These are phyloP conservation scores for Sphaerodactylus townsendi DNA, from an alignment of 2,113 vertebrate genomes.

Conservation along the genomic window DNA sequence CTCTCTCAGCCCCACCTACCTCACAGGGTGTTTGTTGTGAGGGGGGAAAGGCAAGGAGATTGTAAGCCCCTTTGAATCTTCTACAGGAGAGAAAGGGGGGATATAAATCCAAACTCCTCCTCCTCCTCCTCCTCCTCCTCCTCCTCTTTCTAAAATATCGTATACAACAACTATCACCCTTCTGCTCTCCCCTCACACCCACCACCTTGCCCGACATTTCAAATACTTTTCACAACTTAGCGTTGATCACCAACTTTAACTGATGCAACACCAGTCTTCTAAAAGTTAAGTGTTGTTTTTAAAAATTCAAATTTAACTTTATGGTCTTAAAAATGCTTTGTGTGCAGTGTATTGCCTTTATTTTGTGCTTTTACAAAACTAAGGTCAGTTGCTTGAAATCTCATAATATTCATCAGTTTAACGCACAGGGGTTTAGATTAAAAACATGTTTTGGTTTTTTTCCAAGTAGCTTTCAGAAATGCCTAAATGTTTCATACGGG, in stretches of 20 bases:
- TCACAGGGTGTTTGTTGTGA: no score
- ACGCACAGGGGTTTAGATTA: accelerated
- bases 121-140: no score
- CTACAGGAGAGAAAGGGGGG: no score
- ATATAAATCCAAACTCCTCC: no score
- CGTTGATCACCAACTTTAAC: not conserved
- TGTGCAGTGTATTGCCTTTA: not conserved
- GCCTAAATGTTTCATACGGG: not conserved
- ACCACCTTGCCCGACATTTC: not conserved
- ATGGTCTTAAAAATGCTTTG: not conserved
- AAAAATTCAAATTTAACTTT: not conserved
- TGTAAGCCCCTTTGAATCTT: no score
- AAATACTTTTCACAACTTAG: not conserved
- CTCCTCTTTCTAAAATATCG: not conserved
- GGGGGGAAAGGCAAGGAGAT: no score
- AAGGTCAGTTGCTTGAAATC: not conserved
- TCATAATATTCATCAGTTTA: not conserved
- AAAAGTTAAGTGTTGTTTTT: not conserved
- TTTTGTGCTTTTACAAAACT: not conserved
- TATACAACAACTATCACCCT: not conserved
- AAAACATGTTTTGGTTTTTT: not conserved
- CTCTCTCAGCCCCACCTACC: no score
- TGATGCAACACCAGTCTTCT: not conserved
- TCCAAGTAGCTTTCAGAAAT: not conserved
- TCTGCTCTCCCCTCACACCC: no score